phyloP scores from a whole-genome alignment of 2,888 invertebrate species.

The Stictocephala bisonia region DNA sequence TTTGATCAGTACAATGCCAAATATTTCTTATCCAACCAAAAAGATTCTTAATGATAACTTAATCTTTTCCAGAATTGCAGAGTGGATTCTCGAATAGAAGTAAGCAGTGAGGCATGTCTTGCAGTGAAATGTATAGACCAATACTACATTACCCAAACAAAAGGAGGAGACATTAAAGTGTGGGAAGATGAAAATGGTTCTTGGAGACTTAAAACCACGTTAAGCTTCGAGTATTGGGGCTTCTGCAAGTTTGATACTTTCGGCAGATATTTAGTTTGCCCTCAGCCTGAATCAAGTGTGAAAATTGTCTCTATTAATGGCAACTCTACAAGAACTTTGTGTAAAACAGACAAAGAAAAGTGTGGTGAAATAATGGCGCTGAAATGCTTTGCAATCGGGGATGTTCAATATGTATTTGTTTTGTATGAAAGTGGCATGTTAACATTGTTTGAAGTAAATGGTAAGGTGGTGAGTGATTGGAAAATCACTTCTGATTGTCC shows the following conservation, averaged over 20 bases:
- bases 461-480: slow-evolving; percentile 69
- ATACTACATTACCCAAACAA: slow-evolving; percentile 79
- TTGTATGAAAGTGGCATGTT: slow-evolving; percentile 82
- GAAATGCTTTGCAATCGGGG: slow-evolving; percentile 66
- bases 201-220: slow-evolving; percentile 67
- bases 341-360: slow-evolving; percentile 64
- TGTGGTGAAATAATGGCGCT: slow-evolving; percentile 76
- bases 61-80: slow-evolving; percentile 74
- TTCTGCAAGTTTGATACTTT: slow-evolving; percentile 68
- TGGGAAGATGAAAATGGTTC: slow-evolving; percentile 73
- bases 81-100: slow-evolving; percentile 73
- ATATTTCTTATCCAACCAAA: no score
- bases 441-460: slow-evolving; percentile 76
- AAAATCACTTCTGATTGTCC: slow-evolving; percentile 73
- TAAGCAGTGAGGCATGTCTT: slow-evolving; percentile 74
- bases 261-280: slow-evolving; percentile 46
- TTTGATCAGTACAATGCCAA: no score
- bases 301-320: slow-evolving; percentile 44
- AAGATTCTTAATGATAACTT: no score
- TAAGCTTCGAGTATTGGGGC: slow-evolving; percentile 74
- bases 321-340: slow-evolving; percentile 64
- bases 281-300: slow-evolving; percentile 47
- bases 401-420: slow-evolving; percentile 71
- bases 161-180: slow-evolving; percentile 76
- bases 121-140: slow-evolving; percentile 71